Conservation (phyloP, 1,140 invertebrate genomes). For the Saccostrea glomerata region DNA sequence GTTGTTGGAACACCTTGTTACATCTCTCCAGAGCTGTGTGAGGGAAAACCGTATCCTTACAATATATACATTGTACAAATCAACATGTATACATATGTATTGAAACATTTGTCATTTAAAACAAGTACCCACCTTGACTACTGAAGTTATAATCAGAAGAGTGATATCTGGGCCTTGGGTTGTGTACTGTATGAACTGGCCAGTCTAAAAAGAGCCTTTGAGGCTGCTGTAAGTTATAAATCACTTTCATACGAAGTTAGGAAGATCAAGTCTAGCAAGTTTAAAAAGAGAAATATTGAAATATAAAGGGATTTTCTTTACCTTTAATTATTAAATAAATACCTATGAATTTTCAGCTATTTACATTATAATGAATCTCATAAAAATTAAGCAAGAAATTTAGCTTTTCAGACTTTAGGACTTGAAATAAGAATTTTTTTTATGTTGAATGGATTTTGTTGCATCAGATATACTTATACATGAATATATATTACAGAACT, state of each 20-base stretch:
- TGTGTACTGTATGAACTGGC: slow-evolving; percentile 90
- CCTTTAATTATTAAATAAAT: no score
- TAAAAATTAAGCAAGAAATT: no score
- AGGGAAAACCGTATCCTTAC: slow-evolving; percentile 82
- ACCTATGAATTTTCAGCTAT: no score
- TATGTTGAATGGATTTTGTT: no score
- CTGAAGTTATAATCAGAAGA: slow-evolving; percentile 80
- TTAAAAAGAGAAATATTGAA: no score
- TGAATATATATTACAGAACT: slow-evolving; percentile 72
- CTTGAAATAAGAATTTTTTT: no score
- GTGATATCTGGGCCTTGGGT: slow-evolving; percentile 93
- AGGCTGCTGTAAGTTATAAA: slow-evolving; percentile 77
- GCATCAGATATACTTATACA: no score
- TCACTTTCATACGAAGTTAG: no score
- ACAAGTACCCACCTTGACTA: slow-evolving; percentile 54
- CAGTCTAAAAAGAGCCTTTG: slow-evolving; percentile 83
- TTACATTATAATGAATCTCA: no score
- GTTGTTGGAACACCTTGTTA: slow-evolving; percentile 90
- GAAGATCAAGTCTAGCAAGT: no score
- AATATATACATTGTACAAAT: background rate
- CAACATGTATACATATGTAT: background rate
- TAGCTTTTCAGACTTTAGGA: no score
- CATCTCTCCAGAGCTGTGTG: slow-evolving; percentile 91
- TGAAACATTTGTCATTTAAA: background rate
- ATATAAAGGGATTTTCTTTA: no score